phyloP scores from a whole-genome alignment of 2,888 invertebrate species.

The Imbricaverruca yamaguchii region DNA sequence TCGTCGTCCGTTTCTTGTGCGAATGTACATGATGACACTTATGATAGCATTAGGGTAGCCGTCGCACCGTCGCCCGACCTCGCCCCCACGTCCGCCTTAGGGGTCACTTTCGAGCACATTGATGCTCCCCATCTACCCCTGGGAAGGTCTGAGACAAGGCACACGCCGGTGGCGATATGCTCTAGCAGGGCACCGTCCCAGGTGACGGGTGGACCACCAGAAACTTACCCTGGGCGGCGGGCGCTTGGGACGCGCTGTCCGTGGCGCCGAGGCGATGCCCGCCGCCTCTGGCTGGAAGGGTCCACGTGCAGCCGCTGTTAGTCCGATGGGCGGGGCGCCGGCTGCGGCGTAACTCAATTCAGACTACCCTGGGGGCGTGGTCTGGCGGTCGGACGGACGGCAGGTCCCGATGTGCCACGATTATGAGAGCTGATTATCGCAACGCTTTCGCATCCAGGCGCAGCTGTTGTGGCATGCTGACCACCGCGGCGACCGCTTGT shows the following conservation, averaged over 20 bases:
- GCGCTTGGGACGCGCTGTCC: background rate
- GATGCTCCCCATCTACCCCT: slow-evolving; percentile 2
- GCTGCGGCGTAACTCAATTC: slow-evolving; percentile 1
- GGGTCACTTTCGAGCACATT: slow-evolving; percentile 2
- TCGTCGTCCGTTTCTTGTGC: too few relatives aligned
- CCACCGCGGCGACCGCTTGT: too few relatives aligned
- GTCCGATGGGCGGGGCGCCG: slow-evolving; percentile 14
- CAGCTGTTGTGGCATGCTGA: too few relatives aligned
- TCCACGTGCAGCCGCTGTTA: slow-evolving; percentile 4
- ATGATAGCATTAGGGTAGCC: background rate
- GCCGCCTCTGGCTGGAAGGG: slow-evolving; percentile 13
- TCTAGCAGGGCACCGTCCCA: slow-evolving; percentile 9
- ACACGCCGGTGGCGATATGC: slow-evolving; percentile 2
- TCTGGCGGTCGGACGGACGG: background rate
- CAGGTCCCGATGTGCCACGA: background rate
- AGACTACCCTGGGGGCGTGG: slow-evolving; percentile 13
- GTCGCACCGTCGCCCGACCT: background rate
- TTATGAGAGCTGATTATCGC: background rate
- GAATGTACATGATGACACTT: background rate
- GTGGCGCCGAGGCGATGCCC: slow-evolving; percentile 8
- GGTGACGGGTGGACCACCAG: background rate
- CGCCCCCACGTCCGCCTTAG: slow-evolving; percentile 17
- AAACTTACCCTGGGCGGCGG: background rate
- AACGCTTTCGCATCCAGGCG: too few relatives aligned
- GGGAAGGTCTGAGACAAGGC: slow-evolving; percentile 18